Conservation (phyloP, 1,140 invertebrate genomes). For the Ylistrum balloti region DNA sequence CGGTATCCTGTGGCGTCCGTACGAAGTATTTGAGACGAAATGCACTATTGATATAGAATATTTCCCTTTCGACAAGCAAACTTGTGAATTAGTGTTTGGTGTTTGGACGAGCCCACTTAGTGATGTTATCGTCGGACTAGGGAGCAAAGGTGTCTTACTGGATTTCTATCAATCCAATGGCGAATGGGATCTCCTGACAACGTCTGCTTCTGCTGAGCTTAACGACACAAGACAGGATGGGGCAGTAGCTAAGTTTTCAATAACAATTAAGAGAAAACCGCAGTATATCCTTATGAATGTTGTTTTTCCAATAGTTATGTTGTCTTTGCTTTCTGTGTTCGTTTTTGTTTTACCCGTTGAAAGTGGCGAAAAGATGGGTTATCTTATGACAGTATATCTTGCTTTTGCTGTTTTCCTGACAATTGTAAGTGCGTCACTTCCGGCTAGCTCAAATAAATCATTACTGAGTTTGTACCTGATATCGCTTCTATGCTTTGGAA, state of each 20-base stretch:
- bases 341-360: slow-evolving; percentile 44
- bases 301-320: slow-evolving; percentile 42
- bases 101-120: slow-evolving; percentile 43
- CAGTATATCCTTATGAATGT: slow-evolving; percentile 8
- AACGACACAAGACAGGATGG: not conserved
- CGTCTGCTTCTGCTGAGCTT: not conserved
- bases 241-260: not conserved
- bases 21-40: slow-evolving; percentile 58
- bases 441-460: not conserved
- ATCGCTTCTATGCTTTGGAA: not conserved
- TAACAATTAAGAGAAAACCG: not conserved
- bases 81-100: slow-evolving; percentile 49
- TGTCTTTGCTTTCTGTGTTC: not conserved
- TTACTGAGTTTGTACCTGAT: not conserved
- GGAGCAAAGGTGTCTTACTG: too few species aligned
- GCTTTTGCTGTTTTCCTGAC: slow-evolving; percentile 51
- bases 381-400: slow-evolving; percentile 42
- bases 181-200: slow-evolving; percentile 43
- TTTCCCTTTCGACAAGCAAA: slow-evolving; percentile 57
- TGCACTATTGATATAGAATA: slow-evolving; percentile 53
- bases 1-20: slow-evolving; percentile 41
- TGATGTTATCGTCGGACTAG: not conserved
- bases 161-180: slow-evolving; percentile 27
- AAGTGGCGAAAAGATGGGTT: slow-evolving; percentile 48
- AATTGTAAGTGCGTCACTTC: not conserved